A percentile compares a stretch with the other conserved stretches of the same genome.
Evolutionary conservation across 1,140 invertebrate species (phyloP).

Genomic region (Amyelois transitella): DNA sequence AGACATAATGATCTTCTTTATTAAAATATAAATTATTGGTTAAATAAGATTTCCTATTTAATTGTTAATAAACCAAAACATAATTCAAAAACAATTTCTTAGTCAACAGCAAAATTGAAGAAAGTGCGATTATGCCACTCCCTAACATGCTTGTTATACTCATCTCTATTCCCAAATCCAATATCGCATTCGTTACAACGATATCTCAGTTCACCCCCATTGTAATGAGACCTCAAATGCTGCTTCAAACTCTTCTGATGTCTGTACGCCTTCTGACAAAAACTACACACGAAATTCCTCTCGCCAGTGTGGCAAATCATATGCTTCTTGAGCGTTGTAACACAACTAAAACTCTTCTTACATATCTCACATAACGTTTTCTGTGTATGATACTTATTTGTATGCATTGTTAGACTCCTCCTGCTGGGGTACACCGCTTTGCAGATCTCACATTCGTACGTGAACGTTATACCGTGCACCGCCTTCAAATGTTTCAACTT

Average conservation of each 20-base stretch:
- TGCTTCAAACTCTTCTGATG: constrained; percentile 81
- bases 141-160: constrained; percentile 38
- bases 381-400: constrained; percentile 68
- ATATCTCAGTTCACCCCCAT: constrained; percentile 55
- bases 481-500: constrained; percentile 50
- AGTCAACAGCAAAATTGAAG: constrained; percentile 23
- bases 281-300: constrained; percentile 71
- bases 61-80: no score
- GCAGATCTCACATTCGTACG: constrained; percentile 40
- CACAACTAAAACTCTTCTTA: constrained; percentile 67
- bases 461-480: constrained; percentile 41
- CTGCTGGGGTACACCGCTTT: constrained; percentile 36
- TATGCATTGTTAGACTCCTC: constrained; percentile 45
- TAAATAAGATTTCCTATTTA: no score
- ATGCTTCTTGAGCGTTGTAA: constrained; percentile 80
- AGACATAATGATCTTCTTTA: no score
- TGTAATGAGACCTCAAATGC: constrained; percentile 75
- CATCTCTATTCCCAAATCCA: constrained; percentile 44
- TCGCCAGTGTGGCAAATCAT: constrained; percentile 81
- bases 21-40: no score
- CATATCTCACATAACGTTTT: constrained; percentile 71
- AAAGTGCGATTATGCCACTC: constrained; percentile 41
- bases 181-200: constrained; percentile 64
- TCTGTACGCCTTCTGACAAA: constrained; percentile 77
- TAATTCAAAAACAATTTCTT: no score